These are phyloP conservation scores for Pipistrellus nathusii DNA, from an alignment of 2,797 vertebrate species.

Conservation along the genomic window DNA sequence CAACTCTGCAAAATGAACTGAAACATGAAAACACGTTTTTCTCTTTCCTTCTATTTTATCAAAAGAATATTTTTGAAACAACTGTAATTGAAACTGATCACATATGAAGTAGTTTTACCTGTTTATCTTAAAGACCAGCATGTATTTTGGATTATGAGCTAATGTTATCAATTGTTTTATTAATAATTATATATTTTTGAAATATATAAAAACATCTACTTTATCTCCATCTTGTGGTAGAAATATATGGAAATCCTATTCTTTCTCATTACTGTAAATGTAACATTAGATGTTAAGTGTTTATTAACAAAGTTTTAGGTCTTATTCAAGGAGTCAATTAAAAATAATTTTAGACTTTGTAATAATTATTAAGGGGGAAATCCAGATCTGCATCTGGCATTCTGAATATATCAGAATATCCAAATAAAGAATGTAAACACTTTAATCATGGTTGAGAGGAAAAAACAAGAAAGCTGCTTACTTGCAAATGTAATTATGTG, in stretches of 20 bases:
- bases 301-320: constrained; percentile 39
- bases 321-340: constrained; percentile 7
- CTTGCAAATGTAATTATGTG: not conserved
- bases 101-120: not conserved
- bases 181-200: not conserved
- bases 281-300: not conserved
- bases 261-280: not conserved
- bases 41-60: constrained; percentile 46
- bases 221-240: constrained; percentile 84
- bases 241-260: constrained; percentile 44
- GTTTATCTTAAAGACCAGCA: constrained; percentile 6
- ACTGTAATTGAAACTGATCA: not conserved
- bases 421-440: constrained; percentile 30
- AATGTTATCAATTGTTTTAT: constrained; percentile 27
- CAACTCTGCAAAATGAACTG: not conserved
- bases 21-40: not conserved
- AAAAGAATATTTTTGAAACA: constrained; percentile 63
- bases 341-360: constrained; percentile 38
- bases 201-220: constrained; percentile 68
- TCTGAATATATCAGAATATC: constrained; percentile 4
- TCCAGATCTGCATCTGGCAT: not conserved
- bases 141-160: constrained; percentile 17
- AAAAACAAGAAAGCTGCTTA: not conserved
- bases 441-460: constrained; percentile 26
- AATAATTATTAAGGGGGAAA: constrained; percentile 40